Percentiles rank a stretch among this genome's conserved stretches.
Conservation (phyloP, 1,140 invertebrate genomes). For the Nymphalis io region DNA sequence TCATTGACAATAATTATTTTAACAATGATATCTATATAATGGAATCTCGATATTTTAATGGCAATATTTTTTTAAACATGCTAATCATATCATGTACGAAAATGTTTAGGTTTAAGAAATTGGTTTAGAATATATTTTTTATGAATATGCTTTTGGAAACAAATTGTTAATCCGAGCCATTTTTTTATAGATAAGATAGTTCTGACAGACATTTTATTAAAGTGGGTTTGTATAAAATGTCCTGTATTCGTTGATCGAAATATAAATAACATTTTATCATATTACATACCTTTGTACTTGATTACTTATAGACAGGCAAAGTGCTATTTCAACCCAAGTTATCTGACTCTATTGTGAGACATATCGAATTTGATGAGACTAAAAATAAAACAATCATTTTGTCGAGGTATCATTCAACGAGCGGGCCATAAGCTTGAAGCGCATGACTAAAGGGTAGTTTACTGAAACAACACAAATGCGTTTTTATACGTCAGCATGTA, state of each 20-base stretch:
- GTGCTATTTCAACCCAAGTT: too few species aligned
- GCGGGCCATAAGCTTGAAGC: too few species aligned
- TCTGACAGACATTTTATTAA: neutral
- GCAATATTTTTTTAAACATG: conserved; percentile 12
- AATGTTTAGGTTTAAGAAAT: conserved; percentile 52
- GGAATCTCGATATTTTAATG: conserved; percentile 27
- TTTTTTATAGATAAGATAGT: conserved; percentile 42
- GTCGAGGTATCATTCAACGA: too few species aligned
- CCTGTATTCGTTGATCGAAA: neutral
- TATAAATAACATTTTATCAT: too few species aligned
- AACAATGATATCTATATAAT: conserved; percentile 1
- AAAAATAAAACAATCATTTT: too few species aligned
- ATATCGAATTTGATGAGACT: too few species aligned
- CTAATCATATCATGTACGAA: conserved; percentile 47
- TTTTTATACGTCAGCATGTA: too few species aligned
- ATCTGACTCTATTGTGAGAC: too few species aligned
- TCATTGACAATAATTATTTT: conserved; percentile 34
- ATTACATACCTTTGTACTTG: too few species aligned
- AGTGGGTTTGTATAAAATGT: neutral
- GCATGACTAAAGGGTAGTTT: too few species aligned
- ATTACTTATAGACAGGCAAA: too few species aligned
- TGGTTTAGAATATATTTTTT: conserved; percentile 38
- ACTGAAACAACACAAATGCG: too few species aligned
- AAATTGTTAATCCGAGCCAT: conserved; percentile 70
- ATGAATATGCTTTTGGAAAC: conserved; percentile 26